These are phyloP conservation scores for Xestia ashworthii DNA, from an alignment of 2,888 invertebrate genomes.

Conservation along the genomic window DNA sequence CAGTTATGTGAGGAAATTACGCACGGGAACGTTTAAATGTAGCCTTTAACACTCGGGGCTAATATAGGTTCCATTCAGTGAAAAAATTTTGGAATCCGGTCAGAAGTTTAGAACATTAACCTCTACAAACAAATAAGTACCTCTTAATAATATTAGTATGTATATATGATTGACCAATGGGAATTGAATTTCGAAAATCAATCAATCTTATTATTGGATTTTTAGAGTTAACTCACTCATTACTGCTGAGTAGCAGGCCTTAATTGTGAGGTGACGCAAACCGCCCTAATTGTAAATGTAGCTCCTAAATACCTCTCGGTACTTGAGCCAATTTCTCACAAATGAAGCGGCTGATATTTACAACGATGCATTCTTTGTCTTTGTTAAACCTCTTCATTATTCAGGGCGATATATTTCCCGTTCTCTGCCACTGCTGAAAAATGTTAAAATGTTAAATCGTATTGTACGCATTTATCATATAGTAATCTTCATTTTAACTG, in stretches of 20 bases:
- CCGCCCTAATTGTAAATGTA: slow-evolving; percentile 13
- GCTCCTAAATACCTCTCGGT: slow-evolving; percentile 19
- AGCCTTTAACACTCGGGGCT: no score
- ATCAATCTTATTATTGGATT: not conserved
- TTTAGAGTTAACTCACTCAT: not conserved
- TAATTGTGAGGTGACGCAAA: slow-evolving; percentile 6
- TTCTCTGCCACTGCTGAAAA: slow-evolving; percentile 3
- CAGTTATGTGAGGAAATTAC: no score
- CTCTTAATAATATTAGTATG: no score
- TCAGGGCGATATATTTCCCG: not conserved
- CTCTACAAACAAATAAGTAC: no score
- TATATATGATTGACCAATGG: not conserved
- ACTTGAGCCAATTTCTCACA: slow-evolving; percentile 31
- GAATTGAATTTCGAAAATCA: not conserved
- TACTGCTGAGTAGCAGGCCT: not conserved
- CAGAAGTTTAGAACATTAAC: no score
- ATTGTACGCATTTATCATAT: not conserved
- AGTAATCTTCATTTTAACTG: not conserved
- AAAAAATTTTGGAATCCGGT: no score
- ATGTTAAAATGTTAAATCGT: not conserved
- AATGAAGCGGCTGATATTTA: slow-evolving; percentile 24
- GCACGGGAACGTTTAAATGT: no score
- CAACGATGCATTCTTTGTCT: slow-evolving; percentile 26
- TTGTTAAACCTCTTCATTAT: slow-evolving; percentile 37
- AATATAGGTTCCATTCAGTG: no score